These are phyloP conservation scores for Agrochola macilenta DNA, from an alignment of 2,888 invertebrate species.

Conservation along the genomic window DNA sequence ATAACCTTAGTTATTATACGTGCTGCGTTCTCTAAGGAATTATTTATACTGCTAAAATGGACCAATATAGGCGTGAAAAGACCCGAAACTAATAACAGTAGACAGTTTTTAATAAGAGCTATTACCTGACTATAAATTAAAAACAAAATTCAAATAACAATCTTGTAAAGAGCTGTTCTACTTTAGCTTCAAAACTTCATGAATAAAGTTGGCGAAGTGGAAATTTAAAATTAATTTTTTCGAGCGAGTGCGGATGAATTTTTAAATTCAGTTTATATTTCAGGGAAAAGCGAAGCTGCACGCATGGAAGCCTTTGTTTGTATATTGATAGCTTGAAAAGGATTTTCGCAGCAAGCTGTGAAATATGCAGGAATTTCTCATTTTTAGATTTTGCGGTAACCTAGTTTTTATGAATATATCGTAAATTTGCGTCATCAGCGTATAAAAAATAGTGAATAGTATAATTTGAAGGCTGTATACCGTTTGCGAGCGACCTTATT, in stretches of 20 bases:
- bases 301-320: slow-evolving; percentile 47
- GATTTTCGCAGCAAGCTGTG: slow-evolving; percentile 6
- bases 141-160: slow-evolving; percentile 42
- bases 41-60: slow-evolving; percentile 6
- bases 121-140: slow-evolving; percentile 43
- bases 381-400: slow-evolving; percentile 23
- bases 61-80: slow-evolving; percentile 6
- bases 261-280: slow-evolving; percentile 55
- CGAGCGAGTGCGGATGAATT: slow-evolving; percentile 36
- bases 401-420: slow-evolving; percentile 31
- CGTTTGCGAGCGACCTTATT: slow-evolving; percentile 77
- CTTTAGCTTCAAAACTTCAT: slow-evolving; percentile 54
- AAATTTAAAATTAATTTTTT: slow-evolving; percentile 57
- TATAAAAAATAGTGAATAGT: slow-evolving; percentile 69
- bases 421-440: slow-evolving; percentile 59
- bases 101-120: slow-evolving; percentile 19
- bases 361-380: slow-evolving; percentile 18
- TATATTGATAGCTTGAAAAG: slow-evolving; percentile 41
- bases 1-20: slow-evolving; percentile 18
- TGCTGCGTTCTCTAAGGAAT: slow-evolving; percentile 11
- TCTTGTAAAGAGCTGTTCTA: slow-evolving; percentile 51
- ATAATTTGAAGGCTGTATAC: slow-evolving; percentile 72
- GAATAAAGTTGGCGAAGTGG: slow-evolving; percentile 53
- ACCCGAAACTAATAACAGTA: background rate
- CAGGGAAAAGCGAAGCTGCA: slow-evolving; percentile 33